Evolutionary conservation across 2,888 invertebrate species (phyloP), one percentile per base, ranked within the genome.

Genomic region (Phytoseiulus persimilis): DNA sequence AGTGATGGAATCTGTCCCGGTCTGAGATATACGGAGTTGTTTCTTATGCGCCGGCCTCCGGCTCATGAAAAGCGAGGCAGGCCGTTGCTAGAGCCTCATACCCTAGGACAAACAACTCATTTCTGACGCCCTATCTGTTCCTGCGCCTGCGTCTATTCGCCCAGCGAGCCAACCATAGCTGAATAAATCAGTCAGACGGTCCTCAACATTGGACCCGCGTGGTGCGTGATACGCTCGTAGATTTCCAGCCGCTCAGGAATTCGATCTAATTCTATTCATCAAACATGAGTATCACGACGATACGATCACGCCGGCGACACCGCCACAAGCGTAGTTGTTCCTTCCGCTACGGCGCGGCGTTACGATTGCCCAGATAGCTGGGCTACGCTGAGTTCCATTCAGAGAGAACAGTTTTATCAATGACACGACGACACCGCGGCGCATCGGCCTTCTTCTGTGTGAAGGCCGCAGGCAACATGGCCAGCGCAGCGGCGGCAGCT

Each of bases 71-170:
- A n/a, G n/a, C n/a, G n/a, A n/a, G n/a, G n/a, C n/a, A n/a, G n/a
- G n/a, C n/a, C n/a, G n/a, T n/a, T n/a, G n/a, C n/a, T n/a, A n/a
- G n/a, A n/a, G n/a, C n/a, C n/a, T n/a, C 83, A 89, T 32, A n/a
- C n/a, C 23, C 23, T 83, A 28, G 65, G 28, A 89, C 18, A 28
- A 14, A 83, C 33, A 83, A 90, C 87, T 32, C 31, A 90, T 90
- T 90, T n/a, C 14, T 23, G 33, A 83, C 46, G 46, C 33, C 39
- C 33, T 89, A 23, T 84, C 39, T 39, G 5, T 39, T 39, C 39
- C 39, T 39, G 39, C 39, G 39, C 39, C 39, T 9, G 39, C 39
- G n/a, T n/a, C n/a, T n/a, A n/a, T n/a, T n/a, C 39, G 39, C 5
- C 39, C 39, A 39, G 39, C 5, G 5, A 3, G 39, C 39, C 9